Evolutionary conservation across 2,888 invertebrate genomes (phyloP).

Genomic region (Acanthopleura granulata): DNA sequence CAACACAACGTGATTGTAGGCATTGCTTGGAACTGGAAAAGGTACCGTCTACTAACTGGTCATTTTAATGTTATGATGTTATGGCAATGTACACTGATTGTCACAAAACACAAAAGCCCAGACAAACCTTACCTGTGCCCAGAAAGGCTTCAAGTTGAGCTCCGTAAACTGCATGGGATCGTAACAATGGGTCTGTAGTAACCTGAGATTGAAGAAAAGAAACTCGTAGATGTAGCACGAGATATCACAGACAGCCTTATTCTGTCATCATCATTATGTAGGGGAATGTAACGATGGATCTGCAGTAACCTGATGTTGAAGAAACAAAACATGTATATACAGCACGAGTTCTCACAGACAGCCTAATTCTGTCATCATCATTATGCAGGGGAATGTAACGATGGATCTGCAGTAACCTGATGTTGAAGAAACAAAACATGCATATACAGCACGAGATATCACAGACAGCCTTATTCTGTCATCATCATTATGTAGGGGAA

Average conservation of each 20-base stretch:
- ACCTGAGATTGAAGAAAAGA: constrained; percentile 42
- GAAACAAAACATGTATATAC: not conserved
- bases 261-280: too few relatives aligned
- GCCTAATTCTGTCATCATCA: too few relatives aligned
- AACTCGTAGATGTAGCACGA: not conserved
- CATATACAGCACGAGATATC: too few relatives aligned
- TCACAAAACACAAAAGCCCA: not conserved
- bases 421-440: constrained; percentile 22
- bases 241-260: too few relatives aligned
- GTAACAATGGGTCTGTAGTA: constrained; percentile 79
- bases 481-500: constrained; percentile 83
- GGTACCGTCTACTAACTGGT: too few relatives aligned
- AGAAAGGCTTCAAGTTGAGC: constrained; percentile 79
- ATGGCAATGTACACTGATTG: not conserved
- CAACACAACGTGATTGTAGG: too few relatives aligned
- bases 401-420: constrained; percentile 76
- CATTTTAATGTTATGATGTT: too few relatives aligned
- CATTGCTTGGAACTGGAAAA: too few relatives aligned
- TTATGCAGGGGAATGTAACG: constrained; percentile 82
- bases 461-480: too few relatives aligned
- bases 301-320: too few relatives aligned
- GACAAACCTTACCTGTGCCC: constrained; percentile 59
- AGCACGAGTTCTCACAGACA: too few relatives aligned
- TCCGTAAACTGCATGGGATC: constrained; percentile 84
- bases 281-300: too few relatives aligned